A percentile compares a stretch with the other conserved stretches of the same genome.
Evolutionary conservation across 2,113 vertebrate species (phyloP).

Genomic region (Bos indicus): DNA sequence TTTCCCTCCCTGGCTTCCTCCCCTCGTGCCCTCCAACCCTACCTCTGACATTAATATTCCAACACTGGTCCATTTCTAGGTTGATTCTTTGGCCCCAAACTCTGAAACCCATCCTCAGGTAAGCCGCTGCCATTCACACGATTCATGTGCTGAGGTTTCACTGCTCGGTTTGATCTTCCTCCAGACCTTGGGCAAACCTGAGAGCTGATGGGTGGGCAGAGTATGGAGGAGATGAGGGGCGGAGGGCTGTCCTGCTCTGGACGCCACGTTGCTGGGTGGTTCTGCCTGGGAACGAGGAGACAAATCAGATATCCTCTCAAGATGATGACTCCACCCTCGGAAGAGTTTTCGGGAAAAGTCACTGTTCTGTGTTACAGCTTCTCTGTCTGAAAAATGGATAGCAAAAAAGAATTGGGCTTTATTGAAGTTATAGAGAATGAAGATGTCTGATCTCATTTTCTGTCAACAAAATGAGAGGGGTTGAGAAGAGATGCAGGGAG

Average conservation of each 20-base stretch:
- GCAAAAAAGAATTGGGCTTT: neutral
- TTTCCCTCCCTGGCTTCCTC: neutral
- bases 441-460: neutral
- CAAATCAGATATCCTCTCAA: neutral
- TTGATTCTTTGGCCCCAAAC: neutral
- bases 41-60: constrained; percentile 45
- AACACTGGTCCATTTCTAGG: neutral
- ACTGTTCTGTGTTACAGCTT: neutral
- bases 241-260: neutral
- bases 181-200: neutral
- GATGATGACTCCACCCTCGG: neutral
- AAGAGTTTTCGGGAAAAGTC: neutral
- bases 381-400: neutral
- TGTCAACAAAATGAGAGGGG: neutral
- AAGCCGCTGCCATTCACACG: neutral
- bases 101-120: neutral
- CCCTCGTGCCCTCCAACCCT: neutral
- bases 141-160: neutral
- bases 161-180: neutral
- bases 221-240: fast-evolving
- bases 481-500: neutral
- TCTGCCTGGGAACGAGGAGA: neutral
- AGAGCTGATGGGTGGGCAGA: neutral
- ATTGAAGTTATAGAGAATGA: neutral
- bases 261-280: fast-evolving